Percentiles rank a stretch among this genome's conserved stretches.
These are phyloP conservation scores for Conistra vaccinii DNA, from an alignment of 2,888 invertebrate genomes.

Conservation along the genomic window DNA sequence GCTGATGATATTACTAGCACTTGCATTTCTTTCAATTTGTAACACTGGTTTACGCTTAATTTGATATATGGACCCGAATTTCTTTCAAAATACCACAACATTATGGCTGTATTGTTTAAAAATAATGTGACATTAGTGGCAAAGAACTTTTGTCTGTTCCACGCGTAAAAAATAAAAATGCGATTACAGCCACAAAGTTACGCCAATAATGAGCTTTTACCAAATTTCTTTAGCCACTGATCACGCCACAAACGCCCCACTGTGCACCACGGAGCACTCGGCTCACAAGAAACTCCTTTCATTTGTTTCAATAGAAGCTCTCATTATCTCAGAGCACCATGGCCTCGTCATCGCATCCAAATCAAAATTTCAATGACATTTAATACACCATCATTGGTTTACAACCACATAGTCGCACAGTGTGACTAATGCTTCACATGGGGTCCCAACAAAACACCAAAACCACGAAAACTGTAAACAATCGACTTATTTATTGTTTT, in stretches of 20 bases:
- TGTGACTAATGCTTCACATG: constrained; percentile 82
- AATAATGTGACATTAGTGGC: constrained; percentile 61
- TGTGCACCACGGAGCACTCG: constrained; percentile 68
- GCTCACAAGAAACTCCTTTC: constrained; percentile 58
- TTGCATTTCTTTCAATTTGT: background rate
- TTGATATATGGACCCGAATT: constrained; percentile 24
- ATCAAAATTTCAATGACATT: constrained; percentile 76
- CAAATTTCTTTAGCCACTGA: constrained; percentile 70
- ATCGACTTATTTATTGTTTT: constrained; percentile 89
- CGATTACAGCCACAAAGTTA: constrained; percentile 71
- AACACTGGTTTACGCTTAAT: constrained; percentile 4
- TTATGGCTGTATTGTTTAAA: constrained; percentile 51
- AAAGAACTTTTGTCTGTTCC: constrained; percentile 43
- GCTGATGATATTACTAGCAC: background rate
- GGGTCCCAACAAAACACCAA: constrained; percentile 78
- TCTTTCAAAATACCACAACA: constrained; percentile 45
- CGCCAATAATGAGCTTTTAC: constrained; percentile 76
- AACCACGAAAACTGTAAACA: constrained; percentile 85
- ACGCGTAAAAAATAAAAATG: constrained; percentile 63
- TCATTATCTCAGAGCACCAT: constrained; percentile 74
- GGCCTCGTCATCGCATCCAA: constrained; percentile 76
- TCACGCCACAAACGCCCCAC: constrained; percentile 75
- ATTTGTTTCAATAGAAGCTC: constrained; percentile 78
- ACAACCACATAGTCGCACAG: constrained; percentile 71
- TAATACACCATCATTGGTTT: constrained; percentile 83